Evolutionary conservation across 2,797 vertebrate species (phyloP).

Genomic region (Hephaestus fuliginosus): DNA sequence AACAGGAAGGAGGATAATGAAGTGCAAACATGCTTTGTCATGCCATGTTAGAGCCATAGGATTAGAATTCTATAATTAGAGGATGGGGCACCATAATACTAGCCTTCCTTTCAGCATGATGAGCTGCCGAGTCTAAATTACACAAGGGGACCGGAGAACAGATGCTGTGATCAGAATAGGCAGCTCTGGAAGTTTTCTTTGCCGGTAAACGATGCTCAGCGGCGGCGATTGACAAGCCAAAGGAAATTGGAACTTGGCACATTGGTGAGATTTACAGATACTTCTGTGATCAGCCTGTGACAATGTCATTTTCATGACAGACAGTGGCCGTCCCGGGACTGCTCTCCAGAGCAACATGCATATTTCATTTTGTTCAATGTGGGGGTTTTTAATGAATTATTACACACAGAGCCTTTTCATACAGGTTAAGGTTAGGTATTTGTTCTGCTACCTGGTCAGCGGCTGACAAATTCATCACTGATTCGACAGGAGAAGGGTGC

Average conservation of each 20-base stretch:
- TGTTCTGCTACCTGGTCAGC: constrained; percentile 36
- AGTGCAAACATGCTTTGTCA: constrained; percentile 86
- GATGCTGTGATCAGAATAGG: constrained; percentile 70
- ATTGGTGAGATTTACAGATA: constrained; percentile 29
- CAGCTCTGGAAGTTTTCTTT: constrained; percentile 60
- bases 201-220: constrained; percentile 39
- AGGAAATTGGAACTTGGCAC: constrained; percentile 28
- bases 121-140: constrained; percentile 73
- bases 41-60: constrained; percentile 83
- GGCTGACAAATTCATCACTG: constrained; percentile 61
- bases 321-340: constrained; percentile 36
- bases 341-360: constrained; percentile 39
- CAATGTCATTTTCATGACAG: constrained; percentile 34
- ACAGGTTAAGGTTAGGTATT: constrained; percentile 35
- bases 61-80: constrained; percentile 86
- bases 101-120: constrained; percentile 75
- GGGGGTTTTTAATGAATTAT: constrained; percentile 48
- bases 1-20: constrained; percentile 81
- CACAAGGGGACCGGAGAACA: constrained; percentile 71
- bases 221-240: constrained; percentile 47
- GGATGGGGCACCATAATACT: constrained; percentile 79
- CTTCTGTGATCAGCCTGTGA: constrained; percentile 47
- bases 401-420: constrained; percentile 29
- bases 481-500: constrained; percentile 32
- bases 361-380: constrained; percentile 41